A percentile compares a stretch with the other conserved stretches of the same genome.
phyloP scores from a whole-genome alignment of 2,888 invertebrate genomes.

The Itoplectis maculator region DNA sequence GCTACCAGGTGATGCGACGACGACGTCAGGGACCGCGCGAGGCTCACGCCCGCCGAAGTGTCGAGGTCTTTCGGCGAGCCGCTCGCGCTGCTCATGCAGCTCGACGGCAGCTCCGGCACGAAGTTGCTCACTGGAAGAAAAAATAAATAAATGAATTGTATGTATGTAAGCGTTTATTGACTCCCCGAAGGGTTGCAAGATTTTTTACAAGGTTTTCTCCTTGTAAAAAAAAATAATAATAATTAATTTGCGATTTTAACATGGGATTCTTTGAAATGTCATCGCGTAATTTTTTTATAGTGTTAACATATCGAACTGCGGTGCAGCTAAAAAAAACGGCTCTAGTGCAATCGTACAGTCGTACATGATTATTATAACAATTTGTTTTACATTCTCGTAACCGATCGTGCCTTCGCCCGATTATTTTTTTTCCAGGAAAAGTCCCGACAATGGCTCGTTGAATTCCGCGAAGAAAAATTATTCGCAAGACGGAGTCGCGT shows the following conservation, averaged over 20 bases:
- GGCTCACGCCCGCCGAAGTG: slow-evolving; percentile 68
- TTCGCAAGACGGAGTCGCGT: neutral
- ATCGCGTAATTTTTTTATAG: neutral
- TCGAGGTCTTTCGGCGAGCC: slow-evolving; percentile 76
- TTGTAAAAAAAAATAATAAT: too few species aligned
- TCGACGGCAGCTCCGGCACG: slow-evolving; percentile 77
- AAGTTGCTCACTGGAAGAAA: slow-evolving; percentile 78
- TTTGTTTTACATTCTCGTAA: slow-evolving; percentile 29
- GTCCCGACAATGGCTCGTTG: slow-evolving; percentile 52
- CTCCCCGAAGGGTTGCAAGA: too few species aligned
- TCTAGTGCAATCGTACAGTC: too few species aligned
- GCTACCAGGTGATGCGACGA: slow-evolving; percentile 72
- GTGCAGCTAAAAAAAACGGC: too few species aligned
- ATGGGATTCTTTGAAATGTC: neutral
- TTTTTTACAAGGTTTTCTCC: too few species aligned
- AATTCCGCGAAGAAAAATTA: slow-evolving; percentile 50
- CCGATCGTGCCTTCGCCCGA: neutral
- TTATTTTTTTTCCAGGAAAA: slow-evolving; percentile 50
- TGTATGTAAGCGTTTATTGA: too few species aligned
- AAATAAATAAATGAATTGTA: too few species aligned
- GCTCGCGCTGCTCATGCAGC: slow-evolving; percentile 74
- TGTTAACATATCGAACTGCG: too few species aligned
- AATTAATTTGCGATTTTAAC: neutral
- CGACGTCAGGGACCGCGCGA: slow-evolving; percentile 70
- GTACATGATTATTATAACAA: too few species aligned